Evolutionary conservation across 2,797 vertebrate species (phyloP).

Genomic region (Chelmon rostratus): DNA sequence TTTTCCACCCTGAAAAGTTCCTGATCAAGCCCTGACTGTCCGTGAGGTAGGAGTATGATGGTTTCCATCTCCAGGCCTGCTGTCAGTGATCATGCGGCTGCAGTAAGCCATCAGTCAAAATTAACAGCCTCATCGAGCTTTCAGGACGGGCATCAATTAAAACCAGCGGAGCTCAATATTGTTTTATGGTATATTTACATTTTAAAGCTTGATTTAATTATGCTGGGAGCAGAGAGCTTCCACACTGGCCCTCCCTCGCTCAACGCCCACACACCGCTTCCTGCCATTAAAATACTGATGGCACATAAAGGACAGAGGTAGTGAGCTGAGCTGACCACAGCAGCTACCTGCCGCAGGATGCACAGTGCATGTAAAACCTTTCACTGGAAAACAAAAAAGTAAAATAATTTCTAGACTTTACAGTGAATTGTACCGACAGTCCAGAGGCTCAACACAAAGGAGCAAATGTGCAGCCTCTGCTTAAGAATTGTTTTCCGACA

Average conservation of each 20-base stretch:
- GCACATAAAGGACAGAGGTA: slow-evolving; percentile 57
- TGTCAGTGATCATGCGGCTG: slow-evolving; percentile 66
- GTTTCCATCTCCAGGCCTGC: slow-evolving; percentile 38
- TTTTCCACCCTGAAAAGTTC: slow-evolving; percentile 14
- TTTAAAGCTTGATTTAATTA: slow-evolving; percentile 86
- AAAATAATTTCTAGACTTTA: background rate
- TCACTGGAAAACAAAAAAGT: slow-evolving; percentile 4
- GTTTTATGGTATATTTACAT: slow-evolving; percentile 87
- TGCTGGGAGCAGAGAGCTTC: slow-evolving; percentile 64
- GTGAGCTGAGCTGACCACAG: slow-evolving; percentile 50
- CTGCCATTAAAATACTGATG: slow-evolving; percentile 65
- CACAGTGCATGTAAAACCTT: slow-evolving; percentile 14
- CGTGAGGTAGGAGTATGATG: slow-evolving; percentile 38
- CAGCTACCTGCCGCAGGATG: slow-evolving; percentile 20
- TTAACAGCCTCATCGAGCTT: slow-evolving; percentile 78
- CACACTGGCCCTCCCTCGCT: slow-evolving; percentile 64
- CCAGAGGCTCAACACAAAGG: background rate
- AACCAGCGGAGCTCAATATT: slow-evolving; percentile 83
- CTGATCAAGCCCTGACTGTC: background rate
- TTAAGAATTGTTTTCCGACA: background rate
- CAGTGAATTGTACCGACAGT: background rate
- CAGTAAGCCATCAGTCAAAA: slow-evolving; percentile 79
- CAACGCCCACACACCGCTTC: slow-evolving; percentile 67
- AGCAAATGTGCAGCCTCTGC: slow-evolving; percentile 19
- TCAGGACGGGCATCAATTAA: slow-evolving; percentile 80